Conservation (phyloP, 2,888 invertebrate species). For the Trachelus tabidus region DNA sequence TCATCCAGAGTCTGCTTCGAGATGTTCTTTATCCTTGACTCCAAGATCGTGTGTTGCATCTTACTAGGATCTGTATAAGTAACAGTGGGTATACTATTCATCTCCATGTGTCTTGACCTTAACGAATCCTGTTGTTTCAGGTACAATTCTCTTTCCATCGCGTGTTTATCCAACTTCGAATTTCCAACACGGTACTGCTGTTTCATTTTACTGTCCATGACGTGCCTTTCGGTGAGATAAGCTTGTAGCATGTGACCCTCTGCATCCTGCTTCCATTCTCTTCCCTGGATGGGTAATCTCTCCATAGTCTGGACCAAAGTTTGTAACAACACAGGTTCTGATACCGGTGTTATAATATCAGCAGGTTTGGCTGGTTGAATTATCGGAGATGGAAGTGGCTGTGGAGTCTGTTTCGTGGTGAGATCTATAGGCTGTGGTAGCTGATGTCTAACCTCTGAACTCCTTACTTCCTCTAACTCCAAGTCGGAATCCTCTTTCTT, state of each 20-base stretch:
- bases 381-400: constrained; percentile 31
- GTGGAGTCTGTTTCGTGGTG: constrained; percentile 57
- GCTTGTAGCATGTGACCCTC: constrained; percentile 78
- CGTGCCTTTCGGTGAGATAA: constrained; percentile 78
- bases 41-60: constrained; percentile 41
- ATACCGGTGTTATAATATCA: constrained; percentile 72
- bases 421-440: constrained; percentile 64
- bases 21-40: constrained; percentile 38
- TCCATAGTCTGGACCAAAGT: constrained; percentile 75
- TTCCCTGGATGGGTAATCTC: constrained; percentile 70
- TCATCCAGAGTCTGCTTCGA: constrained; percentile 45
- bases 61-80: constrained; percentile 54
- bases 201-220: constrained; percentile 78
- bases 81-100: constrained; percentile 43
- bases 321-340: constrained; percentile 73
- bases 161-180: constrained; percentile 41
- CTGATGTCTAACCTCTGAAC: constrained; percentile 31
- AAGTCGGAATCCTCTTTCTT: constrained; percentile 44
- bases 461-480: constrained; percentile 38
- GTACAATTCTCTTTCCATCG: constrained; percentile 39
- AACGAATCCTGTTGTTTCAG: constrained; percentile 38
- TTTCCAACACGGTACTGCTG: constrained; percentile 65
- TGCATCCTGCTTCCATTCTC: constrained; percentile 67
- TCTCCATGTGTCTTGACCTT: constrained; percentile 38
- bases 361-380: constrained; percentile 51